Evolutionary conservation across 2,113 vertebrate genomes (phyloP).

Genomic region (Entosphenus tridentatus): DNA sequence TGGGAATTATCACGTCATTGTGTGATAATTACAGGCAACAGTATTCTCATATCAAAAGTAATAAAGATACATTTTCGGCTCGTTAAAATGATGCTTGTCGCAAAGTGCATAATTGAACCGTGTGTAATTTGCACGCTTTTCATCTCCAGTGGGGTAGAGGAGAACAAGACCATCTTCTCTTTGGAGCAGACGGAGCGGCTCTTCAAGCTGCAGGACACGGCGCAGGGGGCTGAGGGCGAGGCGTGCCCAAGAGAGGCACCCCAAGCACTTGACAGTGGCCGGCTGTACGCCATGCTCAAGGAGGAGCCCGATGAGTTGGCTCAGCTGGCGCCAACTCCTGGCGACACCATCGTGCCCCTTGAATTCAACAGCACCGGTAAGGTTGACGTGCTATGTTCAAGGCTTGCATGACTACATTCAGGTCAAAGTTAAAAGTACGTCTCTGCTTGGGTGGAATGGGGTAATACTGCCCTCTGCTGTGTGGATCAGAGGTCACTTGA

Average conservation of each 20-base stretch:
- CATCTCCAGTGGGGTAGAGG: slow-evolving; percentile 55
- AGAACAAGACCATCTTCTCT: slow-evolving; percentile 61
- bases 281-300: slow-evolving; percentile 62
- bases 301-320: slow-evolving; percentile 80
- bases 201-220: slow-evolving; percentile 35
- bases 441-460: too few relatives aligned
- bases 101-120: too few relatives aligned
- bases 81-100: too few relatives aligned
- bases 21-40: too few relatives aligned
- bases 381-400: neutral
- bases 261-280: too few relatives aligned
- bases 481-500: too few relatives aligned
- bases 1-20: too few relatives aligned
- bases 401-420: slow-evolving; percentile 1
- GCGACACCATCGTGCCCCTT: slow-evolving; percentile 58
- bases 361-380: slow-evolving; percentile 35
- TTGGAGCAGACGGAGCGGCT: slow-evolving; percentile 77
- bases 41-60: too few relatives aligned
- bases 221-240: slow-evolving; percentile 14
- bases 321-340: slow-evolving; percentile 65
- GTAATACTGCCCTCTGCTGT: too few relatives aligned
- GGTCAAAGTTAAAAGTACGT: neutral
- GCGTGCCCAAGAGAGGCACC: slow-evolving; percentile 20
- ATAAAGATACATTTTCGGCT: too few relatives aligned
- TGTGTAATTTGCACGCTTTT: too few relatives aligned